Evolutionary conservation across 1,140 invertebrate genomes (phyloP).

Genomic region (Bursaphelenchus mucronatus): DNA sequence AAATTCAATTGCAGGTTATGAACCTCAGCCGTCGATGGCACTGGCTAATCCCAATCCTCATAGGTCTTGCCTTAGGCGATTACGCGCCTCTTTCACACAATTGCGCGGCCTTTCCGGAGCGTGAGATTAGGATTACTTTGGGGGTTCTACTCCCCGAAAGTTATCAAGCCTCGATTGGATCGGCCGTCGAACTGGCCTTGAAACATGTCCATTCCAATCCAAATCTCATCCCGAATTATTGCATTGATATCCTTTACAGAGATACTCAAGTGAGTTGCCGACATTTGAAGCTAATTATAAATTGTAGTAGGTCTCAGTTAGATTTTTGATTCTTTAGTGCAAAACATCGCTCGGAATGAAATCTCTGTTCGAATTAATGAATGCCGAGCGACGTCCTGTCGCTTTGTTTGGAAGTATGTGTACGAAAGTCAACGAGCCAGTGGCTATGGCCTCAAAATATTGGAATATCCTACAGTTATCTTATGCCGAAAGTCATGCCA

Average conservation of each 20-base stretch:
- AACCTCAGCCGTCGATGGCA: neutral
- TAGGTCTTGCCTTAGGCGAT: neutral
- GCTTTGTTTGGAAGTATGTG: constrained; percentile 94
- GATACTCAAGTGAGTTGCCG: constrained; percentile 51
- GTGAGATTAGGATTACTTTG: constrained; percentile 25
- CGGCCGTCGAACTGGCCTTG: constrained; percentile 49
- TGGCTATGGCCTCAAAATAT: constrained; percentile 91
- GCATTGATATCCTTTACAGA: constrained; percentile 48
- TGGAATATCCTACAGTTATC: constrained; percentile 93
- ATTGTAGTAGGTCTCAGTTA: constrained; percentile 13
- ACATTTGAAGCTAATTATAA: constrained; percentile 21
- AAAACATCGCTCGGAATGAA: constrained; percentile 95
- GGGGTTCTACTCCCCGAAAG: constrained; percentile 46
- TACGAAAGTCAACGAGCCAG: constrained; percentile 89
- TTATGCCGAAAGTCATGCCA: constrained; percentile 95
- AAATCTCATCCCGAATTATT: constrained; percentile 48
- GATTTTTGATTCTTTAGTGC: constrained; percentile 70
- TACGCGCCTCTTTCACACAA: constrained; percentile 1
- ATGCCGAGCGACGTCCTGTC: constrained; percentile 77
- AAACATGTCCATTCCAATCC: constrained; percentile 43
- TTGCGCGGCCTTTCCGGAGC: constrained; percentile 5
- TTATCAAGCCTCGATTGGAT: constrained; percentile 42
- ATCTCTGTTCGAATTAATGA: constrained; percentile 97
- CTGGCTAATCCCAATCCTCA: neutral
- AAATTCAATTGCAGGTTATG: no score